These are phyloP conservation scores for Acrocephalus kingi DNA, from an alignment of 2,113 vertebrate species.

Conservation along the genomic window DNA sequence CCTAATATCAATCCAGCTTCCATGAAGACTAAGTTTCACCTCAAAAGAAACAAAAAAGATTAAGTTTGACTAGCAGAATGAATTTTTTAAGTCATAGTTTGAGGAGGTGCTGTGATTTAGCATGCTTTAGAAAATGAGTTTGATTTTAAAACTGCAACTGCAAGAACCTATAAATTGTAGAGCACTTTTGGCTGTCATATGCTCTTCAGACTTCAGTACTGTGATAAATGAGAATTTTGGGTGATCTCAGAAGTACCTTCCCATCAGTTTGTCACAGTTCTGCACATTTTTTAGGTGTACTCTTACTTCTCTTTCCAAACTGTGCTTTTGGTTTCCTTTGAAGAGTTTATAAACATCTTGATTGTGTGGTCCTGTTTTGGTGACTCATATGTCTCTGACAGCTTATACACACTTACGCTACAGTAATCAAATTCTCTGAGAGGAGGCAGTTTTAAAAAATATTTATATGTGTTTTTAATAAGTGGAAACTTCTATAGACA, in stretches of 20 bases:
- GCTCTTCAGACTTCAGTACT: background rate
- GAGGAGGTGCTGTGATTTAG: background rate
- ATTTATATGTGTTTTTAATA: conserved; percentile 16
- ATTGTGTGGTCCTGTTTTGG: conserved; percentile 12
- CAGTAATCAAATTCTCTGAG: conserved; percentile 16
- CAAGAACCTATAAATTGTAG: background rate
- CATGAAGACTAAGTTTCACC: background rate
- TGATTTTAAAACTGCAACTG: background rate
- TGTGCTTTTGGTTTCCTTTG: background rate
- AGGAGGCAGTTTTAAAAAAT: conserved; percentile 40
- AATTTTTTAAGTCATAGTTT: background rate
- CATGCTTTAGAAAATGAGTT: background rate
- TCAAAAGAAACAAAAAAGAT: background rate
- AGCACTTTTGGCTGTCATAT: background rate
- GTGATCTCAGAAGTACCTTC: background rate
- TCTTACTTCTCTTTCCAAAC: background rate
- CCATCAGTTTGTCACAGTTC: background rate
- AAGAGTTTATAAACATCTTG: background rate
- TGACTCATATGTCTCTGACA: background rate
- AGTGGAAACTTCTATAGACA: background rate
- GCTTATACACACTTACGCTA: background rate
- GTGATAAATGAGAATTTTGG: background rate
- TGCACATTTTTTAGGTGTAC: background rate
- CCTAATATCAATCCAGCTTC: background rate
- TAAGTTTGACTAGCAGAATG: background rate